Conservation (phyloP, 2,113 vertebrate species). For the Rhabdomys dilectus region DNA sequence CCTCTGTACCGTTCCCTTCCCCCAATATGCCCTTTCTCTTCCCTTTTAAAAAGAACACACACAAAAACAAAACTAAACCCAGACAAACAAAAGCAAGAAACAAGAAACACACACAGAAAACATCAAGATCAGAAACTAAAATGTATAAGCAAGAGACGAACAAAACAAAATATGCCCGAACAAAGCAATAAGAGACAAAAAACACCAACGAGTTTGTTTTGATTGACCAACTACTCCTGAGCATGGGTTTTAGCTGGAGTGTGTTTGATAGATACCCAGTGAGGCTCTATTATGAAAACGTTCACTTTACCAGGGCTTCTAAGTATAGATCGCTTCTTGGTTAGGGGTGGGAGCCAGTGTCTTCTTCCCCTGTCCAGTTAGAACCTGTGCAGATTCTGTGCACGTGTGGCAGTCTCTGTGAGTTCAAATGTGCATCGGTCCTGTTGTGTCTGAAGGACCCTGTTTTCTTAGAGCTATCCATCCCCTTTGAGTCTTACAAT, state of each 20-base stretch:
- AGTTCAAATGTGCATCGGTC: neutral
- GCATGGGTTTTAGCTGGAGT: no score
- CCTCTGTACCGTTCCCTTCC: neutral
- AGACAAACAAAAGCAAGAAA: neutral
- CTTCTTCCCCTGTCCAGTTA: neutral
- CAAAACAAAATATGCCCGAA: neutral
- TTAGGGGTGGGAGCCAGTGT: neutral
- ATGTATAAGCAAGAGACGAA: neutral
- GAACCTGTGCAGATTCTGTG: neutral
- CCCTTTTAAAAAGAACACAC: neutral
- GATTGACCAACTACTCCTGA: neutral
- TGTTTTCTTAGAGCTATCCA: neutral
- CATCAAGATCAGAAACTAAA: neutral
- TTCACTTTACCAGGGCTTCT: neutral
- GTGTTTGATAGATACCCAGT: no score
- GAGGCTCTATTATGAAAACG: neutral
- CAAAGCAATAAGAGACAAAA: neutral
- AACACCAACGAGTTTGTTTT: neutral
- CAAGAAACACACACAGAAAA: neutral
- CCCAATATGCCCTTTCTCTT: neutral
- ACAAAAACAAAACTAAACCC: neutral
- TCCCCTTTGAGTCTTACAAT: neutral
- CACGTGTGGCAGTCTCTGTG: neutral
- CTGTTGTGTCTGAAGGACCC: neutral
- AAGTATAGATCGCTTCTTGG: neutral